phyloP scores from a whole-genome alignment of 1,140 invertebrate species.

The Pissodes strobi region DNA sequence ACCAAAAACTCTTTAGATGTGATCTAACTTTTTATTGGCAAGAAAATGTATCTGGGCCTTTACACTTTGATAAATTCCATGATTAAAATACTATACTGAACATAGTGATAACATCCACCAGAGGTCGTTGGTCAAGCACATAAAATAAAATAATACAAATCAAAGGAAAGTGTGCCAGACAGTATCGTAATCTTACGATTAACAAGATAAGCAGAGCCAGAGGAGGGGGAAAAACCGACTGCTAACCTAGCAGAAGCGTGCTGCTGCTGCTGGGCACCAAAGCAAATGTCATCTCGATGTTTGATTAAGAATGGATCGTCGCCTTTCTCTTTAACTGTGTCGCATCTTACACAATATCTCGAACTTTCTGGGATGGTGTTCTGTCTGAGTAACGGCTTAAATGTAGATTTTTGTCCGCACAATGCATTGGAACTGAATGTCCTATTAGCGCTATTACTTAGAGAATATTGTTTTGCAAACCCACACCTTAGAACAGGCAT shows the following conservation, averaged over 20 bases:
- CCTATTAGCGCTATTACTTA: background rate
- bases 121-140: background rate
- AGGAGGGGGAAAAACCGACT: constrained; percentile 32
- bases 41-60: too few relatives aligned
- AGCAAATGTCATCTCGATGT: constrained; percentile 6
- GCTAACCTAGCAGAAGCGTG: constrained; percentile 46
- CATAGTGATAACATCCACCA: too few relatives aligned
- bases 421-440: background rate
- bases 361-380: constrained; percentile 11
- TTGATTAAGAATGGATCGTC: constrained; percentile 8
- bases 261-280: constrained; percentile 11
- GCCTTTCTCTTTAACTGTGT: background rate
- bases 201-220: constrained; percentile 44
- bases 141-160: constrained; percentile 22
- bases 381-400: constrained; percentile 19
- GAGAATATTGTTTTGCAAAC: constrained; percentile 18
- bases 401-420: constrained; percentile 14
- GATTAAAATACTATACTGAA: too few relatives aligned
- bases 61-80: too few relatives aligned
- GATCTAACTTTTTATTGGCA: too few relatives aligned
- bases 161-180: constrained; percentile 44
- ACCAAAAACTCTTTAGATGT: too few relatives aligned
- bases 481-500: constrained; percentile 2
- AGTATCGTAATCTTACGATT: constrained; percentile 51
- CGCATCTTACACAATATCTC: background rate